These are phyloP conservation scores for Cephus rjabovi DNA, from an alignment of 2,888 invertebrate genomes.

Conservation along the genomic window DNA sequence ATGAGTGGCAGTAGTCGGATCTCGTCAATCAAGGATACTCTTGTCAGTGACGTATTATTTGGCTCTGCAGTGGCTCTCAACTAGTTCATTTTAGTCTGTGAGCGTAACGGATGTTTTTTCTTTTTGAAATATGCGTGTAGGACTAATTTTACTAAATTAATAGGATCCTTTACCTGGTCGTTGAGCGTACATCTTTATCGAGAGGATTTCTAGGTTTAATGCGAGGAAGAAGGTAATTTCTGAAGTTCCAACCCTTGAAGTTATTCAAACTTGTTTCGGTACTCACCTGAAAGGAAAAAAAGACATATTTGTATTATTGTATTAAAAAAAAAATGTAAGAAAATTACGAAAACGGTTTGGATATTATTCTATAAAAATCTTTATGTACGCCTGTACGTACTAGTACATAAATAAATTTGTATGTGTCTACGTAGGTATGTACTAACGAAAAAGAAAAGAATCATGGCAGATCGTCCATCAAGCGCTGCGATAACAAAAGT, in stretches of 20 bases:
- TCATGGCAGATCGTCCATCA: constrained; percentile 1
- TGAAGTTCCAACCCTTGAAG: neutral
- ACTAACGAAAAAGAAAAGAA: neutral
- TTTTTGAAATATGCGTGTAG: neutral
- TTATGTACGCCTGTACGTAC: neutral
- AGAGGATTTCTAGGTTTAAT: neutral
- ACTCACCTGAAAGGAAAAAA: neutral
- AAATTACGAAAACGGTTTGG: neutral
- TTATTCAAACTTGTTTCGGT: neutral
- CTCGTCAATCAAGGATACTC: neutral
- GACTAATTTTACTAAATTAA: neutral
- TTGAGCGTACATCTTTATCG: neutral
- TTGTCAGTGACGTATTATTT: neutral
- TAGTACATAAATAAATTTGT: neutral
- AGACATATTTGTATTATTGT: neutral
- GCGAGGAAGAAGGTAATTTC: neutral
- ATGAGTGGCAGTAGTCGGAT: neutral
- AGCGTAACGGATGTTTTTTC: neutral
- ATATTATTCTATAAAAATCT: neutral
- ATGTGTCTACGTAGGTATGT: neutral
- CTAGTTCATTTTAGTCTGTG: neutral
- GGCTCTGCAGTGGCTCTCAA: neutral
- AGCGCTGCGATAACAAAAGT: neutral
- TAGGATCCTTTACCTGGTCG: neutral
- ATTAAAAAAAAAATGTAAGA: neutral